A percentile compares a stretch with the other conserved stretches of the same genome.
phyloP scores from a whole-genome alignment of 2,113 vertebrate genomes.

The Irena cyanogastra region DNA sequence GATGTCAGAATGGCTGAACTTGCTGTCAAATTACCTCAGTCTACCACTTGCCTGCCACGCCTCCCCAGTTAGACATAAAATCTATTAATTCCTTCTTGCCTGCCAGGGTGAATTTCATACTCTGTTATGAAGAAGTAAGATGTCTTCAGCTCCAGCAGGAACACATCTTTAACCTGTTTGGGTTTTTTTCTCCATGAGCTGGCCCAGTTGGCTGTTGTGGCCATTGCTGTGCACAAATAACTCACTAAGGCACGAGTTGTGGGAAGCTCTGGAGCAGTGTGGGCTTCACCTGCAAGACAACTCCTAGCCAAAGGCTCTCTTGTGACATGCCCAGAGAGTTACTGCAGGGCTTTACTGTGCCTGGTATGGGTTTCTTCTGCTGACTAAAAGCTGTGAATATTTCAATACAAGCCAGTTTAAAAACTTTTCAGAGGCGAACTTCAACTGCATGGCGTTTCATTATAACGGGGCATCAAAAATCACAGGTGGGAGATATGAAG shows the following conservation, averaged over 20 bases:
- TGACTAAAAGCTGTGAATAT: not conserved
- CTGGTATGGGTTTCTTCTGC: not conserved
- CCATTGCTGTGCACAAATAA: not conserved
- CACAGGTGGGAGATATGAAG: not conserved
- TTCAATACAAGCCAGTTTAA: not conserved
- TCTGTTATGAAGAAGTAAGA: not conserved
- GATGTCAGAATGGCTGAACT: not conserved
- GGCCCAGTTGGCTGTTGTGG: not conserved
- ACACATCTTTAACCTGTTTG: not conserved
- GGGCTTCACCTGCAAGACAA: not conserved
- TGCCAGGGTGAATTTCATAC: not conserved
- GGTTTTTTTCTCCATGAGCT: not conserved
- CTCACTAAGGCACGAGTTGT: not conserved
- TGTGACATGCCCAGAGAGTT: not conserved
- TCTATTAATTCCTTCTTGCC: not conserved
- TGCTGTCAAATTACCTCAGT: not conserved
- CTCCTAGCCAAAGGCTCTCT: not conserved
- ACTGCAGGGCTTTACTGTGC: not conserved
- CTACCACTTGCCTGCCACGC: not conserved
- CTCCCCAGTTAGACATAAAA: not conserved
- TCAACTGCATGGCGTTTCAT: not conserved
- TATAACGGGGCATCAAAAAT: not conserved
- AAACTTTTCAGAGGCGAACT: not conserved
- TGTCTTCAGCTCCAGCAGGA: not conserved
- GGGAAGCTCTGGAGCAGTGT: not conserved